Evolutionary conservation across 1,140 invertebrate species (phyloP), one percentile per base, ranked within the genome.

Genomic region (Eufriesea mexicana): DNA sequence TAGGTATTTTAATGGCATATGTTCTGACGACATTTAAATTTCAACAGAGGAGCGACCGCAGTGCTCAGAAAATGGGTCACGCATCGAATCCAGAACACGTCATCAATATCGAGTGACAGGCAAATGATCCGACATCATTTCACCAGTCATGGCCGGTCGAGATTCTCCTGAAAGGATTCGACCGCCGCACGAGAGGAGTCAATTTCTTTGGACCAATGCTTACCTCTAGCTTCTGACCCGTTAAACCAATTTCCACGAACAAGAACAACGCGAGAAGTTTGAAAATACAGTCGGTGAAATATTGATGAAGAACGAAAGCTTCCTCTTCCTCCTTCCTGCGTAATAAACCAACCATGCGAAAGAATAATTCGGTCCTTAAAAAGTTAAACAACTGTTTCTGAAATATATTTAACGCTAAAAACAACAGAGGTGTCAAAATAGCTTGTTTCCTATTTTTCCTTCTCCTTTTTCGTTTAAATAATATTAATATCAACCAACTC

Each of bases 61-160:
- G 45, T 71, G 51, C 16, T 59, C 12, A 7, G 55, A 42, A 79
- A 79, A 62, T 72, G 25, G 68, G 68, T 72, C 77, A 72, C 45
- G 55, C 67, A 72, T 47, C 16, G 67, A 59, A 62, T 61, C 14
- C 20, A 71, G 47, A 35, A 57, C 57, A 25, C 47, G 55, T 62
- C 55, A 59, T 28, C 45, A 55, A 79, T 79, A 72, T 72, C 45
- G 55, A 49, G 45, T 45, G 77, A 72, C 68, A 72, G 77, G 45
- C 45, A 72, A 79, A 79, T 79, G 77, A 79, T 79, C 42, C 78
- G 68, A 55, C 55, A 47, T 79, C 78, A 51, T 79, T 72, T 72
- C 51, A 49, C 20, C 23, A n/a, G 47, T 51, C 55, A 71, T 14
- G 28, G 18, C 49, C 51, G 68, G n/a, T 49, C 47, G 28, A 79